Base-by-base conservation (phyloP, 2,888 invertebrate genomes). In the Pandemis cinnamomeana region DNA sequence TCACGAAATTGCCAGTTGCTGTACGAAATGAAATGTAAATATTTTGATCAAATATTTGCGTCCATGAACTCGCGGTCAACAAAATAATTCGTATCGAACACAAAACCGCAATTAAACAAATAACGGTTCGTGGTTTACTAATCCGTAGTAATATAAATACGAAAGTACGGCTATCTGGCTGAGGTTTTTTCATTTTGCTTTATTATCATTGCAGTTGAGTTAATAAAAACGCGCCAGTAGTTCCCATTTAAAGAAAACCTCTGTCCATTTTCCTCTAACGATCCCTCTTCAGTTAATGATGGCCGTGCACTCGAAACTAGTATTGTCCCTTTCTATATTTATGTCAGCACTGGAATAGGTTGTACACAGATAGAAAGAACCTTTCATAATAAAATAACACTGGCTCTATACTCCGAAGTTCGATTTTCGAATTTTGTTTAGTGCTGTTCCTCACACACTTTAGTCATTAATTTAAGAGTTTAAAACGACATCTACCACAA, bases 231-330 rank as follows among this genome's bases (percentile, higher is more conserved):
- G 46, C 11, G 11, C 11, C 13, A 48, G 44, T 36, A 4, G 27
- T 48, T 48, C 10, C 11, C 11, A 5, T 48, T 48, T 48, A 5
- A 48, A 48, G 13, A 48, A 51, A 51, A 51, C 7, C n/a, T 51
- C 51, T n/a, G 51, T 27, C 13, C n/a, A 8, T 7, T 41, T 53
- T 62, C 61, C 61, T 42, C n/a, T 62, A 62, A 62, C 15, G 42
- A 62, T 13, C 42, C 11, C 51, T 51, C 66, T 66, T 66, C 36
- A 48, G 44, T 44, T 66, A 66, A 53, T 66, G 66, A 53, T 27
- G 7, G 51, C 64, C 6, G 48, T 13, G 27, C 27, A 64, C 46
- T 27, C 11, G 41, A 41, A 15, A 42, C 46, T 20, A 46, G 11
- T 64, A 5, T 46, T 20, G 13, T 62, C 11, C 61, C n/a, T 51